phyloP scores from a whole-genome alignment of 2,113 vertebrate genomes.

The Notothenia coriiceps region DNA sequence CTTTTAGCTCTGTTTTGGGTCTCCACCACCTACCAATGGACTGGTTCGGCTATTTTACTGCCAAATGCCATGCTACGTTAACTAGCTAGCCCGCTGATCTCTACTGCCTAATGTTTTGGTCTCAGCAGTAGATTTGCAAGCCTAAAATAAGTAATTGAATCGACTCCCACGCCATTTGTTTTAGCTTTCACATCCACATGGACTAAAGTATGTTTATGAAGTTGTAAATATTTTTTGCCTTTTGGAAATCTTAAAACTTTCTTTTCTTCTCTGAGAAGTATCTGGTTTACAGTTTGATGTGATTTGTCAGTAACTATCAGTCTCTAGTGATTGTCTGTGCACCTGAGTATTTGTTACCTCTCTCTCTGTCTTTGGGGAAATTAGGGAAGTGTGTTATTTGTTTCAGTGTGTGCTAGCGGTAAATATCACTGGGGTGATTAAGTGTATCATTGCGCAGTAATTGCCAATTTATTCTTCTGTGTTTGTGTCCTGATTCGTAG shows the following conservation, averaged over 20 bases:
- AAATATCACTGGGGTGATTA: conserved; percentile 61
- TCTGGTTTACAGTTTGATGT: background rate
- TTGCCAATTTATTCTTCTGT: conserved; percentile 70
- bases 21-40: background rate
- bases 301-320: conserved; percentile 14
- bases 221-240: background rate
- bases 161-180: background rate
- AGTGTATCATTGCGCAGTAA: conserved; percentile 63
- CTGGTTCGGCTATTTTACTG: background rate
- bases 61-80: background rate
- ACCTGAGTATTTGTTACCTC: conserved; percentile 10
- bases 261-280: background rate
- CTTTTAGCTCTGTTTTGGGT: conserved; percentile 11
- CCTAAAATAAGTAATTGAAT: background rate
- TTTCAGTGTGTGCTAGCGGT: conserved; percentile 30
- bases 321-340: conserved; percentile 24
- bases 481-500: conserved; percentile 36
- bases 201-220: background rate
- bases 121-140: background rate
- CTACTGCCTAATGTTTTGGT: background rate
- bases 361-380: conserved; percentile 47
- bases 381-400: conserved; percentile 33
- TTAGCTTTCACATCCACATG: background rate
- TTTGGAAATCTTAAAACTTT: background rate
- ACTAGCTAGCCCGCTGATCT: background rate